Percentiles rank a stretch among this genome's conserved stretches.
Evolutionary conservation across 2,888 invertebrate genomes (phyloP).

Genomic region (Leucophenga montana): DNA sequence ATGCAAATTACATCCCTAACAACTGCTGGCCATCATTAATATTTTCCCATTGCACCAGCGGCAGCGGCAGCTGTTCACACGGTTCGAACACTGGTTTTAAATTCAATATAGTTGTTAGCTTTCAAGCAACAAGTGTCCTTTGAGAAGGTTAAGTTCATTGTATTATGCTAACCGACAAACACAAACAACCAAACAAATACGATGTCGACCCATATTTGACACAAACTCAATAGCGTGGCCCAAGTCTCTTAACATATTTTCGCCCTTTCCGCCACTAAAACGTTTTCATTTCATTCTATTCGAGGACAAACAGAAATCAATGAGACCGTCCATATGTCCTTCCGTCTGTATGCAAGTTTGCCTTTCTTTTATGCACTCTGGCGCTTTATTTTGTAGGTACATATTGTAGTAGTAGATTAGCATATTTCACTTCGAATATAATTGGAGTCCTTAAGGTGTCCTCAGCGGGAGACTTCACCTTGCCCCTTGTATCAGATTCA

Average conservation of each 20-base stretch:
- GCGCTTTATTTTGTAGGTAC: background rate
- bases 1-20: no score
- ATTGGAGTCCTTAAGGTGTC: conserved; percentile 59
- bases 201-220: conserved; percentile 40
- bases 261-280: conserved; percentile 3
- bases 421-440: conserved; percentile 60
- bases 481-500: conserved; percentile 53
- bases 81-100: conserved; percentile 10
- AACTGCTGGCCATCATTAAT: no score
- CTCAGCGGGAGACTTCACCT: conserved; percentile 38
- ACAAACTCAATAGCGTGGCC: background rate
- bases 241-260: conserved; percentile 17
- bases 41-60: no score
- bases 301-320: conserved; percentile 64
- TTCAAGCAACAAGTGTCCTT: conserved; percentile 12
- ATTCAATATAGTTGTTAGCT: background rate
- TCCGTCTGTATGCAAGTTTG: conserved; percentile 35
- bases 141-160: conserved; percentile 59
- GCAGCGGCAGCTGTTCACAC: conserved; percentile 13
- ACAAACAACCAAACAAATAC: conserved; percentile 24
- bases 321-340: conserved; percentile 37
- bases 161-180: background rate
- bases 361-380: conserved; percentile 30
- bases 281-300: conserved; percentile 4
- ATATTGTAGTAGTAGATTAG: conserved; percentile 55